A percentile compares a stretch with the other conserved stretches of the same genome.
phyloP scores from a whole-genome alignment of 2,797 vertebrate genomes.

The Craterocephalus amniculus region DNA sequence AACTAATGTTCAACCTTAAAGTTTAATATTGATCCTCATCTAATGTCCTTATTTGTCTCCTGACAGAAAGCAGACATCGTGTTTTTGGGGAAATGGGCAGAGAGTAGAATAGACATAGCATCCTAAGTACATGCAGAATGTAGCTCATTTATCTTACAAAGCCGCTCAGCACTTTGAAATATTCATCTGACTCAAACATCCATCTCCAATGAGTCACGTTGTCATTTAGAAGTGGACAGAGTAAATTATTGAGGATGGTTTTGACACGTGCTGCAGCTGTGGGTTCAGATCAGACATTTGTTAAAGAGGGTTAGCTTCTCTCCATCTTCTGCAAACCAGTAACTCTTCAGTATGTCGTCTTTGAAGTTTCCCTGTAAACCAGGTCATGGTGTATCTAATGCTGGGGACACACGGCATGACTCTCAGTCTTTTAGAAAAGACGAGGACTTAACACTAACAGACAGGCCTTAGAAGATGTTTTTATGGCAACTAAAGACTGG shows the following conservation, averaged over 20 bases:
- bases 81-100: background rate
- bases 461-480: too few species aligned
- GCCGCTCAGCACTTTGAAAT: constrained; percentile 28
- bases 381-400: background rate
- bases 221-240: constrained; percentile 27
- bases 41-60: background rate
- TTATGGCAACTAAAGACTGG: too few species aligned
- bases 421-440: too few species aligned
- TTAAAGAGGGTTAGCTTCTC: background rate
- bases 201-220: constrained; percentile 35
- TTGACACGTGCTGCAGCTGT: constrained; percentile 37
- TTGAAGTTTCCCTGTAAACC: background rate
- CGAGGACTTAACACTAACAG: too few species aligned
- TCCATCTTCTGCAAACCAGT: background rate
- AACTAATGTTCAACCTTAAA: too few species aligned
- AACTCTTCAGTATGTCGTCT: background rate
- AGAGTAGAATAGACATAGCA: background rate
- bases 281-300: constrained; percentile 5
- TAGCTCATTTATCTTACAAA: constrained; percentile 16
- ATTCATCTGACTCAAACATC: constrained; percentile 43
- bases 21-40: background rate
- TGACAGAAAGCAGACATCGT: background rate
- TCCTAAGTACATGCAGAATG: background rate
- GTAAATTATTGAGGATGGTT: constrained; percentile 51
- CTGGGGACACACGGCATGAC: too few species aligned